Percentiles rank a stretch among this genome's conserved stretches.
phyloP scores from a whole-genome alignment of 1,140 invertebrate species.

The Rhizoglyphus robini region DNA sequence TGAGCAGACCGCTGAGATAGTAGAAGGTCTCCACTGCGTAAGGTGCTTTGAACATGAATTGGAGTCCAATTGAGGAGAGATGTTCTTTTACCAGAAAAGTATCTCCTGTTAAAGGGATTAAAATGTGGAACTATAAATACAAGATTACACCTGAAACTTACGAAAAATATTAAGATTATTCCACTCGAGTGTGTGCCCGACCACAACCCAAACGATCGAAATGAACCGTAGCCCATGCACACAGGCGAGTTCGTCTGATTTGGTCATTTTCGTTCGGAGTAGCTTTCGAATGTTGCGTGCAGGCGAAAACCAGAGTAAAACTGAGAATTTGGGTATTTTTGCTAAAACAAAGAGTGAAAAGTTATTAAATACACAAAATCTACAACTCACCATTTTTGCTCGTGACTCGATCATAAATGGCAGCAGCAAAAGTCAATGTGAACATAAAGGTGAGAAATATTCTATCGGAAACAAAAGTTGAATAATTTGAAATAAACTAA shows the following conservation, averaged over 20 bases:
- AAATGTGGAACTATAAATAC: too few relatives aligned
- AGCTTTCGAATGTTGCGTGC: neutral
- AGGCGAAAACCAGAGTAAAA: neutral
- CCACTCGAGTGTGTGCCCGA: slow-evolving; percentile 32
- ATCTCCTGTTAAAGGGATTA: neutral
- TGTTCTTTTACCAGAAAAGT: neutral
- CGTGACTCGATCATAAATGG: neutral
- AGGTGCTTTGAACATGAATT: slow-evolving; percentile 2
- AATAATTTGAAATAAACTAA: neutral
- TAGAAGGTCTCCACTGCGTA: slow-evolving; percentile 20
- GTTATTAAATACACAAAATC: too few relatives aligned
- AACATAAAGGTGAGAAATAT: neutral
- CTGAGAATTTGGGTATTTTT: too few relatives aligned
- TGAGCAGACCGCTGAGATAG: slow-evolving; percentile 25
- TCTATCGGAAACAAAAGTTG: neutral
- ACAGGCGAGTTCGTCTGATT: neutral
- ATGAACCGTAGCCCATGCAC: slow-evolving; percentile 29
- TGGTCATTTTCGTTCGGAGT: neutral
- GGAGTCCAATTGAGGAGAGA: neutral
- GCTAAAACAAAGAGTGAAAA: too few relatives aligned
- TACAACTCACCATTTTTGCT: too few relatives aligned
- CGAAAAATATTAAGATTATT: slow-evolving; percentile 38
- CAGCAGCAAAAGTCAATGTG: neutral
- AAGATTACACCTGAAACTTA: neutral
- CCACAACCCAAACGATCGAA: slow-evolving; percentile 28